phyloP scores from a whole-genome alignment of 2,797 vertebrate species.

The Propithecus deckenii region DNA sequence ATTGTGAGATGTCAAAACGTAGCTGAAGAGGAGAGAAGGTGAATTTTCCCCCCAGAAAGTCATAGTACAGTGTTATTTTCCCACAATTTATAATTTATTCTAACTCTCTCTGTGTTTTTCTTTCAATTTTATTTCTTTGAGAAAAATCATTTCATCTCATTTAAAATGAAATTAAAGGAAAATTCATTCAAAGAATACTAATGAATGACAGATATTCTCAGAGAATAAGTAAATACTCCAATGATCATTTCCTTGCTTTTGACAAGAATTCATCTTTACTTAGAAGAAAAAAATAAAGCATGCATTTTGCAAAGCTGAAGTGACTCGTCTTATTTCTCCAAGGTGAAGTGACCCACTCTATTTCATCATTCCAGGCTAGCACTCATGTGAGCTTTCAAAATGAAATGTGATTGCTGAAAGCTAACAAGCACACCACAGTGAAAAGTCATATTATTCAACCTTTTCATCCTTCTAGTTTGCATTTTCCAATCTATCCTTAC shows the following conservation, averaged over 20 bases:
- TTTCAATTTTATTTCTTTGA: neutral
- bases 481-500: neutral
- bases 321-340: neutral
- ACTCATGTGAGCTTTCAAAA: conserved; percentile 13
- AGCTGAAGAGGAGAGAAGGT: neutral
- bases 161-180: conserved; percentile 46
- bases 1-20: neutral
- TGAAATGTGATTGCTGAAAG: neutral
- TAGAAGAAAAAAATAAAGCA: conserved; percentile 13
- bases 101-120: neutral
- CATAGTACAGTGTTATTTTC: neutral
- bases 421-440: neutral
- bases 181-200: conserved; percentile 10
- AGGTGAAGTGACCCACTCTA: neutral
- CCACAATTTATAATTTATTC: neutral
- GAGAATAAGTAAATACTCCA: neutral
- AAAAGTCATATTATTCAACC: neutral
- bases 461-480: neutral
- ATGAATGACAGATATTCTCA: neutral
- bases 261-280: conserved; percentile 34
- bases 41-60: neutral
- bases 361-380: conserved; percentile 7
- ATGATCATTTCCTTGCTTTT: conserved; percentile 39
- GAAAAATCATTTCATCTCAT: conserved; percentile 9
- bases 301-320: neutral